Conservation (phyloP, 2,113 vertebrate genomes). For the Xiphophorus hellerii region DNA sequence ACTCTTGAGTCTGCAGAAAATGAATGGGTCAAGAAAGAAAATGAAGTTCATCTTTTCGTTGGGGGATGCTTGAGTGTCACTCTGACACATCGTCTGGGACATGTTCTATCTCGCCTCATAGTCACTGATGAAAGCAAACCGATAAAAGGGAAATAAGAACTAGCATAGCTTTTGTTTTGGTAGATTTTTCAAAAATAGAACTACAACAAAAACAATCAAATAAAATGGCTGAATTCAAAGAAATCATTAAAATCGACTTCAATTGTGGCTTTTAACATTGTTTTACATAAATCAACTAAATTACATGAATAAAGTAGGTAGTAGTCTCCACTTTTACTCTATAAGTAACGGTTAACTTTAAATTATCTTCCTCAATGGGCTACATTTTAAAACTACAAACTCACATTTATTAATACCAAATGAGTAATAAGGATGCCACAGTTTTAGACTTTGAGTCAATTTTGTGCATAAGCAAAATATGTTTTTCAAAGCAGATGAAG, state of each 20-base stretch:
- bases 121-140: background rate
- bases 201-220: background rate
- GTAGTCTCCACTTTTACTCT: too few species aligned
- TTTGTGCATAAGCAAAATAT: background rate
- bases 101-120: background rate
- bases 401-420: background rate
- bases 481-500: background rate
- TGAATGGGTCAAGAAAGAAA: background rate
- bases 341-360: too few species aligned
- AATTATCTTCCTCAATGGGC: background rate
- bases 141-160: background rate
- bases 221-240: background rate
- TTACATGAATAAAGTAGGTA: too few species aligned
- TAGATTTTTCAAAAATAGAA: background rate
- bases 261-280: too few species aligned
- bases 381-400: background rate
- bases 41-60: background rate
- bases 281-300: too few species aligned
- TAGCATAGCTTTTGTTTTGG: background rate
- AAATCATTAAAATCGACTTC: too few species aligned
- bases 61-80: background rate
- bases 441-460: background rate
- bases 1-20: conserved; percentile 16
- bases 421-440: background rate
- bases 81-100: background rate